Evolutionary conservation across 2,797 vertebrate species (phyloP).

Genomic region (Typhlichthys eigenmanni): DNA sequence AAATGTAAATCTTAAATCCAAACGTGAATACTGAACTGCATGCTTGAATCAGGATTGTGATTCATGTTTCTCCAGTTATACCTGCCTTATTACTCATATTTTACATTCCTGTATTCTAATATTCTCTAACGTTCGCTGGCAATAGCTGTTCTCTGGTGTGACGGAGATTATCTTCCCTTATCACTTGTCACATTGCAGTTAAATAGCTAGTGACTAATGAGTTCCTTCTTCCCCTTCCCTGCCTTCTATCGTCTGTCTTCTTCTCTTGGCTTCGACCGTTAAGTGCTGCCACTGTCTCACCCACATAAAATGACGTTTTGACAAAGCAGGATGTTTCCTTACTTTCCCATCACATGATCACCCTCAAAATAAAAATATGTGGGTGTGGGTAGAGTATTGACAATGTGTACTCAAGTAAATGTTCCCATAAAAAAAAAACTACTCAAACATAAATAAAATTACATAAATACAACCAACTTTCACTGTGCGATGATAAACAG

Average conservation of each 20-base stretch:
- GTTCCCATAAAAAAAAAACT: neutral
- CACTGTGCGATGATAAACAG: too few relatives aligned
- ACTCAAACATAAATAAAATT: neutral
- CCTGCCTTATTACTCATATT: too few relatives aligned
- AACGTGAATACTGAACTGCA: slow-evolving; percentile 3
- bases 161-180: slow-evolving; percentile 7
- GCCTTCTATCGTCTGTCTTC: slow-evolving; percentile 12
- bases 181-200: neutral
- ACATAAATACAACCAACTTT: too few relatives aligned
- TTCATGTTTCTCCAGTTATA: too few relatives aligned
- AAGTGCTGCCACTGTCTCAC: slow-evolving; percentile 35
- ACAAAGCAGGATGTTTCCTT: slow-evolving; percentile 52
- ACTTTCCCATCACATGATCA: slow-evolving; percentile 45
- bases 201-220: slow-evolving; percentile 37
- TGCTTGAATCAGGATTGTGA: neutral
- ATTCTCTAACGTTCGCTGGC: neutral
- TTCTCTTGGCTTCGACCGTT: slow-evolving; percentile 41
- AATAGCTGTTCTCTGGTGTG: slow-evolving; percentile 10
- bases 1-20: neutral
- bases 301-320: slow-evolving; percentile 51
- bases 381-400: neutral
- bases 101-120: neutral
- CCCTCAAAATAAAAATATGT: neutral
- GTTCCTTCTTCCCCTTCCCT: slow-evolving; percentile 38
- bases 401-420: neutral